These are phyloP conservation scores for Limnephilus marmoratus DNA, from an alignment of 2,888 invertebrate species.

Conservation along the genomic window DNA sequence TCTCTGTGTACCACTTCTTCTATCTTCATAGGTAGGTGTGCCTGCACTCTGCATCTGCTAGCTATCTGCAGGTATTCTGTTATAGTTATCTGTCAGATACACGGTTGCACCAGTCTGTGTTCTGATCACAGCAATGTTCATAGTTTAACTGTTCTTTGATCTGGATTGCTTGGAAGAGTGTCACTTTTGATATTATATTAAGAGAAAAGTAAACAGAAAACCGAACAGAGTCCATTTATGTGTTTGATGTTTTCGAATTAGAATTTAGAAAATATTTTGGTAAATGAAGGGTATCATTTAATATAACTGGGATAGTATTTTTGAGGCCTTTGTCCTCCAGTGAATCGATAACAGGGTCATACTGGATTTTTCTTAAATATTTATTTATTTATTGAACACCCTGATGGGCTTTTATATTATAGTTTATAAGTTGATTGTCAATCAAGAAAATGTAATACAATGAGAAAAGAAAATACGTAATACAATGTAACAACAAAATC, in stretches of 20 bases:
- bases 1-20: background rate
- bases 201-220: background rate
- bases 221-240: background rate
- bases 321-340: no score
- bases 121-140: background rate
- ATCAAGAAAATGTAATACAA: no score
- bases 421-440: no score
- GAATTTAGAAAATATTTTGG: background rate
- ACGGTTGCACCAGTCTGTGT: background rate
- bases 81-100: background rate
- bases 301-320: no score
- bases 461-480: no score
- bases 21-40: background rate
- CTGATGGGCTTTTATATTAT: no score
- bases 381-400: no score
- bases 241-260: background rate
- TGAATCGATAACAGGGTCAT: no score
- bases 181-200: background rate
- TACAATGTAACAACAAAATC: no score
- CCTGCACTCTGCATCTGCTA: background rate
- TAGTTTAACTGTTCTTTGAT: background rate
- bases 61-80: background rate
- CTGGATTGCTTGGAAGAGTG: background rate
- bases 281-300: background rate
- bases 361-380: no score